phyloP scores from a whole-genome alignment of 2,888 invertebrate genomes.

The Sipha maydis region DNA sequence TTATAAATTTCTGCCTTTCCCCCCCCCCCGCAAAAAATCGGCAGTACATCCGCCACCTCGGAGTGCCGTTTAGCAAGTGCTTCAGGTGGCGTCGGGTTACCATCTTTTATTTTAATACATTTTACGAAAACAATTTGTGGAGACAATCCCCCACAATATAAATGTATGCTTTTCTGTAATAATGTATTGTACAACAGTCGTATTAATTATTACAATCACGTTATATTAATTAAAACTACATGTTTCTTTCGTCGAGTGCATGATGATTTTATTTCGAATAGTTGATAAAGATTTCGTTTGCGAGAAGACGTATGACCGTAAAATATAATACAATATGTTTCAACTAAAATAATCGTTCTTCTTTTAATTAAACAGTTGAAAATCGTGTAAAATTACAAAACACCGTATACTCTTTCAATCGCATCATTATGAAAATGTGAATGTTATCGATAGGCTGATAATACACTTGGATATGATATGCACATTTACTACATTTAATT shows the following conservation, averaged over 20 bases:
- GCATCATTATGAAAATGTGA: background rate
- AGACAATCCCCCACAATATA: no score
- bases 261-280: background rate
- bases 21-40: no score
- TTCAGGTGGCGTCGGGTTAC: no score
- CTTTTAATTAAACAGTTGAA: background rate
- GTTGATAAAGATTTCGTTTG: background rate
- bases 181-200: background rate
- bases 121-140: no score
- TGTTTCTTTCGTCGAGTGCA: background rate
- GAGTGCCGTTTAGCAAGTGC: no score
- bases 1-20: no score
- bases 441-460: background rate
- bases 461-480: background rate
- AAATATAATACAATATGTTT: background rate
- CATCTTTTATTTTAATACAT: no score
- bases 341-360: background rate
- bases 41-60: no score
- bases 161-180: no score
- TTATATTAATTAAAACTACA: background rate
- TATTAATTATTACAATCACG: background rate
- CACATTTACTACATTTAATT: background rate
- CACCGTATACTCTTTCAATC: background rate
- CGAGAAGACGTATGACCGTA: background rate
- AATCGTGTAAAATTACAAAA: background rate